A percentile compares a stretch with the other conserved stretches of the same genome.
phyloP scores from a whole-genome alignment of 1,140 invertebrate genomes.

The Thaumatotibia leucotreta region DNA sequence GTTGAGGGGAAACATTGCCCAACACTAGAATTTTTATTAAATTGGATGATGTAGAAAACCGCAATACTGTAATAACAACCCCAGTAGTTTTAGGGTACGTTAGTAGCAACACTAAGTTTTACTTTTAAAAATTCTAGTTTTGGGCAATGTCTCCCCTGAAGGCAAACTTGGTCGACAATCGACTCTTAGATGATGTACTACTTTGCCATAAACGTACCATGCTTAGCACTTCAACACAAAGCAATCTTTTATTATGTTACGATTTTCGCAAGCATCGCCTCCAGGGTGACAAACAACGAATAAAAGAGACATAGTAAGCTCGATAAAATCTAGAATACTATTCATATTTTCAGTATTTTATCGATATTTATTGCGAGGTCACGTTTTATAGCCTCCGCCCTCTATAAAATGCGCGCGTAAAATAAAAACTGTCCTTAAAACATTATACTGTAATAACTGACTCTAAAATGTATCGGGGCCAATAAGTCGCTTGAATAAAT shows the following conservation, averaged over 20 bases:
- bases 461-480: neutral
- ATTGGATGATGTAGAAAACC: too few species aligned
- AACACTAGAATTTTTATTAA: too few species aligned
- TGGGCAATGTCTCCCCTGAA: too few species aligned
- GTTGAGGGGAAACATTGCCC: too few species aligned
- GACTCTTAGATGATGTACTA: too few species aligned
- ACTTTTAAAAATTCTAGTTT: too few species aligned
- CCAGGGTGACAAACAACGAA: neutral
- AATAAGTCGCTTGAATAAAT: too few species aligned
- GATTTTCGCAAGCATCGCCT: neutral
- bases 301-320: conserved; percentile 1
- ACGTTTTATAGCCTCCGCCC: neutral
- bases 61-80: too few species aligned
- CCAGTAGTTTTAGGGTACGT: too few species aligned
- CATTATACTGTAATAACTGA: neutral
- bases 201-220: too few species aligned
- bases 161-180: too few species aligned
- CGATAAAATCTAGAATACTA: conserved; percentile 12
- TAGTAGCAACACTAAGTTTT: too few species aligned
- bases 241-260: neutral
- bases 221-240: neutral
- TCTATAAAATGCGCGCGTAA: neutral
- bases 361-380: conserved; percentile 12
- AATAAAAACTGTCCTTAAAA: neutral
- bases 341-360: conserved; percentile 9